Evolutionary conservation across 2,888 invertebrate genomes (phyloP).

Genomic region (Drosophila sordidula): DNA sequence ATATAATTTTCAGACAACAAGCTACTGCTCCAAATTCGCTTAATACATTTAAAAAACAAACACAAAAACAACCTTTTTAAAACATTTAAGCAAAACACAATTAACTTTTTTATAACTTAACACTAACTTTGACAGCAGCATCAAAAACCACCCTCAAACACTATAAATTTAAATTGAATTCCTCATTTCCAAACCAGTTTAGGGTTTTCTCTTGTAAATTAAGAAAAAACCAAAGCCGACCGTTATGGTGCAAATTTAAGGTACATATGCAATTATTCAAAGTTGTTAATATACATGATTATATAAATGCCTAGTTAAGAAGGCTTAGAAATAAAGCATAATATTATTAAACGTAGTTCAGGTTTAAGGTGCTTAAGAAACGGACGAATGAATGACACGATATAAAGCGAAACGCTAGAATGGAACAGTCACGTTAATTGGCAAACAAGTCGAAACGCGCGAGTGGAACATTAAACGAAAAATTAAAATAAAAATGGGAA

Average conservation of each 20-base stretch:
- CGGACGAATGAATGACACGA: constrained; percentile 51
- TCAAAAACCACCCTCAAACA: background rate
- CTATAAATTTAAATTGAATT: background rate
- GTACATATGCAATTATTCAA: constrained; percentile 40
- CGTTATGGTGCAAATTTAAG: constrained; percentile 41
- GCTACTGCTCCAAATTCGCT: too few relatives aligned
- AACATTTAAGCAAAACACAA: too few relatives aligned
- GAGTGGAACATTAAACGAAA: background rate
- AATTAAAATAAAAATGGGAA: background rate
- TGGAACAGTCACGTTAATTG: constrained; percentile 8
- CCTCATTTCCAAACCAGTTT: too few relatives aligned
- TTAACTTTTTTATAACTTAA: too few relatives aligned
- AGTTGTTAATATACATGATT: constrained; percentile 44
- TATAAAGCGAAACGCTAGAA: constrained; percentile 10
- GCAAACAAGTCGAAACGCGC: constrained; percentile 2
- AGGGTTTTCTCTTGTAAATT: constrained; percentile 19
- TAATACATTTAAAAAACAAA: too few relatives aligned
- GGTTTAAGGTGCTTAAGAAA: constrained; percentile 10
- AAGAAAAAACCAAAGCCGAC: constrained; percentile 30
- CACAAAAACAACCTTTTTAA: too few relatives aligned
- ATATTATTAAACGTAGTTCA: constrained; percentile 22
- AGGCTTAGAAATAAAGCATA: constrained; percentile 13
- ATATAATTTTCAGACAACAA: too few relatives aligned
- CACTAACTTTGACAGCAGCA: background rate
- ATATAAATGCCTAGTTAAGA: constrained; percentile 24